Base-by-base conservation (phyloP, 2,888 invertebrate genomes). In the Machimus rusticus region DNA sequence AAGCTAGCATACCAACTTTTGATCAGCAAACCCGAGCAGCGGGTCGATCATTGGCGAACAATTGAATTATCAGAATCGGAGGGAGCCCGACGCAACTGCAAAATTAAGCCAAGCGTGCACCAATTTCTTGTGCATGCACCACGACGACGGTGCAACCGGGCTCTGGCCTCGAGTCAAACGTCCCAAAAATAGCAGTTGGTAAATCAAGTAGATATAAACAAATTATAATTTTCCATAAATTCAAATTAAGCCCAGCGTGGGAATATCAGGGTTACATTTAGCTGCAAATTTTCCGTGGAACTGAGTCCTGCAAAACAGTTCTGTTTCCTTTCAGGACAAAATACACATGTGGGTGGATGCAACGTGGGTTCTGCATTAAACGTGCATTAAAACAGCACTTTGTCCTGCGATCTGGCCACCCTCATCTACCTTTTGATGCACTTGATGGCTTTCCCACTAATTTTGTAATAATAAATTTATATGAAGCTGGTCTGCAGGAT, bases 221-320 rank as follows among this genome's bases (percentile, higher is more conserved):
- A 74, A 74, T 85, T 85, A 74, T 46, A 74, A 84, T 85, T 46
- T 74, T 74, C 43, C 85, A 85, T 85, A 85, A 74, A 46, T 85
- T 85, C 74, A 85, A 74, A 85, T 85, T 43, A 66, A 5, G 16
- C 66, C 28, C n/a, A 34, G 31, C 28, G 9, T 74, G 85, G 28
- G 43, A 74, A 46, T 46, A 43, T 74, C n/a, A 43, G 16, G 19
- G 85, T 23, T 55, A 51, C 34, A 55, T 55, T 66, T 66, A 23
- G 23, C 23, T 55, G 66, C 8, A 37, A n/a, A 28, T 66, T 66
- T 74, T 14, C 74, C 57, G n/a, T 43, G 74, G 5, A 19, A 57
- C 12, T 23, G 57, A 57, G 28, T 9, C 23, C 12, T 12, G n/a
- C 12, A 74, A 46, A 85, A 46, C 43, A 74, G 12, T 28, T 2